Evolutionary conservation across 2,888 invertebrate genomes (phyloP), one percentile per base, ranked within the genome.

Genomic region (Deilephila elpenor): DNA sequence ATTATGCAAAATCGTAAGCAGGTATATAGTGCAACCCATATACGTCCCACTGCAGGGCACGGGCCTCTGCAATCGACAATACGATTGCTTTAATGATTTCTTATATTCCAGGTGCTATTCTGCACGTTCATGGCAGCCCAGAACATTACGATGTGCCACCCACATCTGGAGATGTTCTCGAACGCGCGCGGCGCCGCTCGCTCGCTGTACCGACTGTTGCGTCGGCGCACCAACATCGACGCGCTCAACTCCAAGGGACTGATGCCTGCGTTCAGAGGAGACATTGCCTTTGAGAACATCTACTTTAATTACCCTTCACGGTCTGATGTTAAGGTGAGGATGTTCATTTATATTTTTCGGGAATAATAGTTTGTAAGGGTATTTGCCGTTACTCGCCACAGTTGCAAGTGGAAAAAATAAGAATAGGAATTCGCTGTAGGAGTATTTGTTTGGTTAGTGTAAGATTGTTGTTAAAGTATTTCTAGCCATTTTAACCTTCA

Each of bases 271-370:
- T 94, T 96, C 56, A 86, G 80, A 0, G 98, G 98, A 0, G 95
- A 96, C 71, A 96, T 98, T 60, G 93, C 95, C 75, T 96, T 98
- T 83, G 95, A 96, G 74, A 95, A 96, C 80, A 93, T 98, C 4
- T 95, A 96, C 82, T 98, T 98, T 84, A 95, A 95, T 71, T 98
- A 98, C 86, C 98, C 98, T 0, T 96, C 97, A 0, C 89, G 98
- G 64, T 95, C 96, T 29, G 96, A 97, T 83, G 96, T 97, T 0
- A 95, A 96, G 92, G 96, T 96, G 75, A 77, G 72, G 19, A 62
- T 44, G 25, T 29, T 61, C n/a, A 37, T 67, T 14, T 56, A 0
- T 32, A 25, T 25, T 25, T 25, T 25, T 25, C 25, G 1, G 25
- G 25, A 1, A 25, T 1, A 25, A 25, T 1, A 1, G 1, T 25